These are phyloP conservation scores for Colistium nudipinnis DNA, from an alignment of 2,113 vertebrate species.

Conservation along the genomic window DNA sequence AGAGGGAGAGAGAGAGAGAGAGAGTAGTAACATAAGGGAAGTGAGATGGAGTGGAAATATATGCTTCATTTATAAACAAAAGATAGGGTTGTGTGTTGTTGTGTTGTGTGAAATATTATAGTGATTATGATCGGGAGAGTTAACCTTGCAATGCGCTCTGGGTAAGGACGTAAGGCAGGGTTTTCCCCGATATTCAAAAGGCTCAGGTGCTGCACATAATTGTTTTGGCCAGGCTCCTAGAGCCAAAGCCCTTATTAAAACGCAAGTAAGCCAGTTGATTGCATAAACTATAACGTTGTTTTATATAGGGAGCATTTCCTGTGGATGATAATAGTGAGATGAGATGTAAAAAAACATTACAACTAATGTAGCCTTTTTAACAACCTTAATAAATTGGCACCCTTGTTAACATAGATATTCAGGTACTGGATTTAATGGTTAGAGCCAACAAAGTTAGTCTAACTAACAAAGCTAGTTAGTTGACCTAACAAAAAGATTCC, in stretches of 20 bases:
- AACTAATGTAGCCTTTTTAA: too few relatives aligned
- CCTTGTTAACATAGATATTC: not conserved
- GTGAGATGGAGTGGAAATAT: constrained; percentile 22
- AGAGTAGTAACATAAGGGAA: too few relatives aligned
- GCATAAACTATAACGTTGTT: not conserved
- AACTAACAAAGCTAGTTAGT: too few relatives aligned
- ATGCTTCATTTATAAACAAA: constrained; percentile 12
- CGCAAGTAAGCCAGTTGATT: not conserved
- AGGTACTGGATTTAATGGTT: too few relatives aligned
- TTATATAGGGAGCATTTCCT: not conserved
- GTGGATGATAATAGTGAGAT: not conserved
- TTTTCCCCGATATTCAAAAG: not conserved
- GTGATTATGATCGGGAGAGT: not conserved
- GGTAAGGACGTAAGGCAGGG: not conserved
- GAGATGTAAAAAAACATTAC: not conserved
- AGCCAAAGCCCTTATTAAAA: too few relatives aligned
- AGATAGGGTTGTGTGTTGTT: not conserved
- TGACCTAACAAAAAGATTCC: too few relatives aligned
- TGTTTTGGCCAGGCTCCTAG: not conserved
- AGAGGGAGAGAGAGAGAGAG: too few relatives aligned
- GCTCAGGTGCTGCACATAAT: too few relatives aligned
- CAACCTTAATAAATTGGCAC: too few relatives aligned
- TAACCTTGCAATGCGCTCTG: not conserved
- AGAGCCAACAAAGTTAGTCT: too few relatives aligned
- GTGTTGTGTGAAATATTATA: not conserved